Evolutionary conservation across 2,888 invertebrate species (phyloP).

Genomic region (Stramonita haemastoma): DNA sequence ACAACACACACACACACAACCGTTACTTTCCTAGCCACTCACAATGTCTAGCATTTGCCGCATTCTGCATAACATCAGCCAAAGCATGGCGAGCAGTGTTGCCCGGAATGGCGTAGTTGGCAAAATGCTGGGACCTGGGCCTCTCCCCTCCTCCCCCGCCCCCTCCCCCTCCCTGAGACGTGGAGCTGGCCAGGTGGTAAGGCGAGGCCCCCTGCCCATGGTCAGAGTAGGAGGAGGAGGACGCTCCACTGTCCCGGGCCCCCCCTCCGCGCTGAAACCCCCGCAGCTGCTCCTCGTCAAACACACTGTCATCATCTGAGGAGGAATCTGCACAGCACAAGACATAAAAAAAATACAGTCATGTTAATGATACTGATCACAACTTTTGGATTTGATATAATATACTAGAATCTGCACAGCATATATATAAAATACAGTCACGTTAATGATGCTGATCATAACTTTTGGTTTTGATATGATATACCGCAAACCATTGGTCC

Average conservation of each 20-base stretch:
- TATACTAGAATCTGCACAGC: slow-evolving; percentile 49
- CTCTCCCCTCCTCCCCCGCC: slow-evolving; percentile 58
- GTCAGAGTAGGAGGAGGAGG: slow-evolving; percentile 67
- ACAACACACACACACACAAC: no score
- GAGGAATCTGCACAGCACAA: slow-evolving; percentile 52
- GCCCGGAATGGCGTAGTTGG: slow-evolving; percentile 72
- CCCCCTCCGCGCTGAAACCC: slow-evolving; percentile 67
- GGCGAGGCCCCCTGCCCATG: slow-evolving; percentile 55
- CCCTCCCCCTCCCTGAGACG: slow-evolving; percentile 50
- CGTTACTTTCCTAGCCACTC: slow-evolving; percentile 39
- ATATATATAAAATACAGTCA: background rate
- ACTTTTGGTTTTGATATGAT: no score
- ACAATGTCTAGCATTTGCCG: slow-evolving; percentile 77
- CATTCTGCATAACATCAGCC: slow-evolving; percentile 83
- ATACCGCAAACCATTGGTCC: no score
- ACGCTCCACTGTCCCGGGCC: slow-evolving; percentile 69
- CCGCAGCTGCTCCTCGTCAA: slow-evolving; percentile 71
- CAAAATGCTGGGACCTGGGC: slow-evolving; percentile 69
- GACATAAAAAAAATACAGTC: background rate
- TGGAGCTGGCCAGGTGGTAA: slow-evolving; percentile 52
- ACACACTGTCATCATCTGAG: slow-evolving; percentile 75
- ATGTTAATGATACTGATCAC: no score
- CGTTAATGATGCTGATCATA: no score
- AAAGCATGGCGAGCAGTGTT: slow-evolving; percentile 82
- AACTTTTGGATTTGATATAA: no score